phyloP scores from a whole-genome alignment of 2,113 vertebrate genomes.

The Anser brachyrhynchus region DNA sequence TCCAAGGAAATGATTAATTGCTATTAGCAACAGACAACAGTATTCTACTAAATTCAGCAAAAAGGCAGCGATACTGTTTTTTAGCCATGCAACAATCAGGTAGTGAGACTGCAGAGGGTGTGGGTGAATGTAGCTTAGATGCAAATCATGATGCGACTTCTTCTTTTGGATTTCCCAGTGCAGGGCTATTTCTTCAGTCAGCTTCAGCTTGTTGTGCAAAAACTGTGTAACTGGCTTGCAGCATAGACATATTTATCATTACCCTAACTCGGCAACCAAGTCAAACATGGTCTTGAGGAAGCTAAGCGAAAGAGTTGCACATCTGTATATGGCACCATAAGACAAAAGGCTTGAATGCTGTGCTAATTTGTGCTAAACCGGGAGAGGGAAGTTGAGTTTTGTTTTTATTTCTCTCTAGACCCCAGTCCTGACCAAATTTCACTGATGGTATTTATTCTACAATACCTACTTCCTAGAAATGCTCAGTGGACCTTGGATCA shows the following conservation, averaged over 20 bases:
- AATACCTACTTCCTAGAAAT: not conserved
- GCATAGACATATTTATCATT: not conserved
- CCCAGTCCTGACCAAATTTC: not conserved
- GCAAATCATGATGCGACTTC: not conserved
- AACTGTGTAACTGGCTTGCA: not conserved
- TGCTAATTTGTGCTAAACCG: not conserved
- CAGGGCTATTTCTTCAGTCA: not conserved
- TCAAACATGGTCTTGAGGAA: not conserved
- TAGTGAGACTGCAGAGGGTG: not conserved
- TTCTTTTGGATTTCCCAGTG: not conserved
- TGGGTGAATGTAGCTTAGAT: not conserved
- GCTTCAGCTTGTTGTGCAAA: not conserved
- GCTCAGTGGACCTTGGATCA: slow-evolving; percentile 7
- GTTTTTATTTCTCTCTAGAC: not conserved
- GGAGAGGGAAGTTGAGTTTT: not conserved
- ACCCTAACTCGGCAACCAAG: not conserved
- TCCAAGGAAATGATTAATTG: not conserved
- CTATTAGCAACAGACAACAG: not conserved
- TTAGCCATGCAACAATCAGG: not conserved
- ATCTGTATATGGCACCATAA: not conserved
- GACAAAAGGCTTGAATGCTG: not conserved
- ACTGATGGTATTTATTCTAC: not conserved
- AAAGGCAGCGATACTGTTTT: not conserved
- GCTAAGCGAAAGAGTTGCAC: not conserved
- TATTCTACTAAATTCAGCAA: not conserved